Evolutionary conservation across 2,113 vertebrate genomes (phyloP), one percentile per base, ranked within the genome.

Genomic region (Lonchura striata): DNA sequence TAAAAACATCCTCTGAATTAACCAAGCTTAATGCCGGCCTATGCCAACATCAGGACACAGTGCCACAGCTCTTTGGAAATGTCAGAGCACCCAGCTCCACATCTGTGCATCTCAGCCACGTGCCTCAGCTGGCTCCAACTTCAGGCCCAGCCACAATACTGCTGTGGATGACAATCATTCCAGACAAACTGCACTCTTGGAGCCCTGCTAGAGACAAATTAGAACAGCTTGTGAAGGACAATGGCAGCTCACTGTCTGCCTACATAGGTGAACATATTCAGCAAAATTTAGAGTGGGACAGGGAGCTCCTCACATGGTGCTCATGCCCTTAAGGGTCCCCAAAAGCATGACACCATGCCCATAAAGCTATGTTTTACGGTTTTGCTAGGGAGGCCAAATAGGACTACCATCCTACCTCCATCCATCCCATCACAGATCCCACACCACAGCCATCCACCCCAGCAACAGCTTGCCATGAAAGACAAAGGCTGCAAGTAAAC

Each of bases 1-100:
- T 84, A 86, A 92, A 92, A 95, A 88, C 81, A 93, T 59, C 18
- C 42, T 83, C 65, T 75, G 74, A 89, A 91, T 72, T 81, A 56
- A 84, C 35, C 27, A 54, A 63, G 90, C 61, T 82, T 78, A 91
- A 37, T 25, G 30, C 42, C 4, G 8, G 56, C 37, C 92, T 68
- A 52, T 57, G 52, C 37, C 69, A 60, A 33, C 5, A 6, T 66
- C 53, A 88, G 56, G 42, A 77, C 39, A 28, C 0, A 1, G 69
- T 4, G 2, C 13, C 3, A 1, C 23, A 41, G 68, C 56, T 66
- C 23, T 65, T 42, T 30, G 39, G 68, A 63, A 70, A 59, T 60
- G 24, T 0, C 0, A 65, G 56, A 81, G 56, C 37, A 88, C 33
- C 17, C 71, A 64, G 75, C 6, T 69, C 28, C 59, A 33, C 0